These are phyloP conservation scores for Acanthococcus lagerstroemiae DNA, from an alignment of 2,888 invertebrate species.

Conservation along the genomic window DNA sequence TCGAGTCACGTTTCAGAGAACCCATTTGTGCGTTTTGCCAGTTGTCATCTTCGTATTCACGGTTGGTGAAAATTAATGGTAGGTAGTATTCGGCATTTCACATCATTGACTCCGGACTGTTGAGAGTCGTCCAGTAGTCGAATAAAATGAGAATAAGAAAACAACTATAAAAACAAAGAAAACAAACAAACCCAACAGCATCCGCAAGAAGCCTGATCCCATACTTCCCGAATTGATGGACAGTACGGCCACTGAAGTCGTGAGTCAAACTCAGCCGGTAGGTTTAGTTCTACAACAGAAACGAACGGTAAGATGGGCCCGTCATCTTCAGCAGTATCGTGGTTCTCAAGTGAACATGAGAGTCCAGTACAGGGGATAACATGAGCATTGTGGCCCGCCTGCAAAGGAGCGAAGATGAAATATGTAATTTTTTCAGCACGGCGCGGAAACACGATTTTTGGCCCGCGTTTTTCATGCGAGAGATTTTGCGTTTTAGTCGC, in stretches of 20 bases:
- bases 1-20: too few species aligned
- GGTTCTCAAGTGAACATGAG: neutral
- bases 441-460: too few species aligned
- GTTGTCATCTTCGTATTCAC: too few species aligned
- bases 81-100: neutral
- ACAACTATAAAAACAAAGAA: too few species aligned
- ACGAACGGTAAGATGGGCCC: neutral
- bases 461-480: too few species aligned
- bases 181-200: constrained; percentile 59
- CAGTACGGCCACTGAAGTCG: constrained; percentile 73
- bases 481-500: too few species aligned
- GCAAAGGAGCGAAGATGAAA: neutral
- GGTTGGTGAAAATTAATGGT: neutral
- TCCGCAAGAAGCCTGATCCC: constrained; percentile 85
- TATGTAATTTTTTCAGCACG: too few species aligned
- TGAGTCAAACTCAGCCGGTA: constrained; percentile 73
- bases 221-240: constrained; percentile 67
- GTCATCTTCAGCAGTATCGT: neutral
- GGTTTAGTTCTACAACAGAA: constrained; percentile 37
- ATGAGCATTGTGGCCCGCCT: constrained; percentile 2
- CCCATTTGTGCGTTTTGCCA: too few species aligned
- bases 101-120: neutral
- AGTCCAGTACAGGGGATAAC: neutral
- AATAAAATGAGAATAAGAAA: too few species aligned
- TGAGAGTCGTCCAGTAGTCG: too few species aligned